Evolutionary conservation across 92 coral and sea anemone genomes (phyloP).

Genomic region (Phenganax subtilis): DNA sequence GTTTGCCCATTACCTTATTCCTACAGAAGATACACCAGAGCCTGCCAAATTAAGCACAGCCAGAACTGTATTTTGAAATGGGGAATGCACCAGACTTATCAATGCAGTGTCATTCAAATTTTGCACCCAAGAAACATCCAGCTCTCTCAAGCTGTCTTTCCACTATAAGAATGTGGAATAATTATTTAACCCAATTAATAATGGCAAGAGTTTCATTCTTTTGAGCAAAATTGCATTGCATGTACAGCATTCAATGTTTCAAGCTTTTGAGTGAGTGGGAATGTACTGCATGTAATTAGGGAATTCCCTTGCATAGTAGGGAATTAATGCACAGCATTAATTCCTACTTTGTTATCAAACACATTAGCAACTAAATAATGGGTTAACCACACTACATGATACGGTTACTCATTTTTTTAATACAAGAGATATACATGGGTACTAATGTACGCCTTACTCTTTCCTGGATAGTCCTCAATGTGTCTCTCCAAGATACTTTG

Average conservation of each 20-base stretch:
- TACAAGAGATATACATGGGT: no score
- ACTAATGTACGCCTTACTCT: not conserved
- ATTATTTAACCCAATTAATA: not conserved
- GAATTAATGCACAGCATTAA: no score
- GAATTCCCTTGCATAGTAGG: no score
- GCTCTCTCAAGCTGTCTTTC: conserved; percentile 52
- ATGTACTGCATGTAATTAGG: no score
- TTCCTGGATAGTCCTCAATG: conserved; percentile 7
- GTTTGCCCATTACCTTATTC: conserved; percentile 12
- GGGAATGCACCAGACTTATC: conserved; percentile 38
- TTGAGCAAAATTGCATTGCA: not conserved
- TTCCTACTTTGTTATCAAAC: no score
- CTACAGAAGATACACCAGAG: conserved; percentile 12
- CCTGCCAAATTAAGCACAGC: conserved; percentile 27
- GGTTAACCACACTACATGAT: no score
- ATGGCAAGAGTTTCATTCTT: not conserved
- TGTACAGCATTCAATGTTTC: not conserved
- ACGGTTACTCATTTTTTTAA: no score
- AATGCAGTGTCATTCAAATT: conserved; percentile 61
- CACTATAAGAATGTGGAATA: conserved; percentile 45
- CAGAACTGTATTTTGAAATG: not conserved
- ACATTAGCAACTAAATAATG: no score
- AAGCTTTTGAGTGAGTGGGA: no score
- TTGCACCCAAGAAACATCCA: conserved; percentile 65
- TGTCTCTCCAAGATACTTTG: conserved; percentile 29